These are phyloP conservation scores for Bucorvus abyssinicus DNA, from an alignment of 2,797 vertebrate genomes.

Conservation along the genomic window DNA sequence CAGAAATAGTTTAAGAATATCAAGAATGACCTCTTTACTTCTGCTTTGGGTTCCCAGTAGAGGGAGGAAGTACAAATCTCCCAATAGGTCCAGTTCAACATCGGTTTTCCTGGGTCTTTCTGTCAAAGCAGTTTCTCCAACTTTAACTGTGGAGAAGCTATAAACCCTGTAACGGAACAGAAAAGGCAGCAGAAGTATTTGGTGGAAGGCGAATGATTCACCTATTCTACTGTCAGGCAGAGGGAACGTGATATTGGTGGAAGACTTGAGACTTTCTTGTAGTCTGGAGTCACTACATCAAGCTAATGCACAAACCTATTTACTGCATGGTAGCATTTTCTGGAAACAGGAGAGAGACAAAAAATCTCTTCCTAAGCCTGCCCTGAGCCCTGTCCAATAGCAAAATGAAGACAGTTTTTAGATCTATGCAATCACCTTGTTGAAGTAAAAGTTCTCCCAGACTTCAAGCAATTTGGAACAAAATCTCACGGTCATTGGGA, in stretches of 20 bases:
- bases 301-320: background rate
- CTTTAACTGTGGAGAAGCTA: background rate
- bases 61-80: slow-evolving; percentile 11
- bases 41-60: background rate
- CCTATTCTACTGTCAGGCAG: background rate
- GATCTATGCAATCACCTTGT: background rate
- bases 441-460: background rate
- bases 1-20: slow-evolving; percentile 26
- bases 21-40: slow-evolving; percentile 6
- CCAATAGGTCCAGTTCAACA: background rate
- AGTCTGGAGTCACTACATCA: background rate
- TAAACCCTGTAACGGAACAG: background rate
- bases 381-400: background rate
- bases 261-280: background rate
- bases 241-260: background rate
- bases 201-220: background rate
- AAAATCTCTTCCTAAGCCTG: background rate
- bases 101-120: background rate
- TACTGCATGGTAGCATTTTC: background rate
- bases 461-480: background rate
- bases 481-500: background rate
- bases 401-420: background rate
- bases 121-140: background rate
- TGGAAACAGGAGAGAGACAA: background rate
- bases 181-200: background rate